Conservation (phyloP, 1,140 invertebrate species). For the Elysia chlorotica region DNA sequence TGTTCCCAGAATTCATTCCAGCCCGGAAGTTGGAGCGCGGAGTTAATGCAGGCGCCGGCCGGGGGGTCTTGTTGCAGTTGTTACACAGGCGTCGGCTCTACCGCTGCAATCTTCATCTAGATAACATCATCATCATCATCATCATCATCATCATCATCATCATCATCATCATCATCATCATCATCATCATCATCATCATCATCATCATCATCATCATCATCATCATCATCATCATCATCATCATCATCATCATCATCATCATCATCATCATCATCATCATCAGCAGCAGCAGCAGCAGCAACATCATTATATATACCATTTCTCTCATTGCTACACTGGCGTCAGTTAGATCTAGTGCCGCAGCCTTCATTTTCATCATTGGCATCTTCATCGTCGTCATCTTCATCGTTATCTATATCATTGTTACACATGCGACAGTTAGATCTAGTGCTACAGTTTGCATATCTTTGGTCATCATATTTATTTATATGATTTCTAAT, state of each 20-base stretch:
- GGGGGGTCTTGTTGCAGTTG: conserved; percentile 5
- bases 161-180: not conserved
- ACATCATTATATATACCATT: not conserved
- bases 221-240: not conserved
- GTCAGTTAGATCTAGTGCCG: not conserved
- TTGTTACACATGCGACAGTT: no score
- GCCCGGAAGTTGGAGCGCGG: conserved; percentile 16
- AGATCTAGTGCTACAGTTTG: no score
- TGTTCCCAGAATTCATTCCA: conserved; percentile 20
- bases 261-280: not conserved
- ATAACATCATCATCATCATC: not conserved
- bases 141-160: not conserved
- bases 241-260: not conserved
- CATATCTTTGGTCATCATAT: no score
- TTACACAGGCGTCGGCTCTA: no score
- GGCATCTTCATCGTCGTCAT: not conserved
- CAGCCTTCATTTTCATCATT: not conserved
- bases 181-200: not conserved
- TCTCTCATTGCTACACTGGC: not conserved
- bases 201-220: not conserved
- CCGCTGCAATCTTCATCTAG: no score
- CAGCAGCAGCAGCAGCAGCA: not conserved
- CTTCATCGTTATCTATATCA: no score
- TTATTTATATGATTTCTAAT: no score
- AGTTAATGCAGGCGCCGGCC: conserved; percentile 16